phyloP scores from a whole-genome alignment of 2,797 vertebrate genomes.

The Coreius guichenoti region DNA sequence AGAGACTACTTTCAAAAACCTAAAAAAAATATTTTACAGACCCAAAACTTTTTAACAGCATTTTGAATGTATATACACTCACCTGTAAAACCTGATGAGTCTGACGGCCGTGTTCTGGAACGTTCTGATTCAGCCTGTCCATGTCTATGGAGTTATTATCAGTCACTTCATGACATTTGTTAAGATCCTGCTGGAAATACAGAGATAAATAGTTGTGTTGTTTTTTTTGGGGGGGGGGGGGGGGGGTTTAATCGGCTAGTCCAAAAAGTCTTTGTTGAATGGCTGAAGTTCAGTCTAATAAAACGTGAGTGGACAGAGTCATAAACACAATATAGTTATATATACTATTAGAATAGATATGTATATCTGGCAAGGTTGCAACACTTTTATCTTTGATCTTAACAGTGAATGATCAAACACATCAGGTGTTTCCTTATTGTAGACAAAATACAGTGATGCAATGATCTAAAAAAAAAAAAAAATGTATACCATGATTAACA shows the following conservation, averaged over 20 bases:
- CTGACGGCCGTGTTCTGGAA: slow-evolving; percentile 73
- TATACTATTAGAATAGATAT: slow-evolving; percentile 11
- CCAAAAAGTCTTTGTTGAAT: neutral
- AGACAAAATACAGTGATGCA: slow-evolving; percentile 11
- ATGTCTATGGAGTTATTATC: slow-evolving; percentile 73
- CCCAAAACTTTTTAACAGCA: neutral
- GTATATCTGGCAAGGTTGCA: slow-evolving; percentile 14
- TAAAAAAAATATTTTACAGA: neutral
- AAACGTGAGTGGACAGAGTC: neutral
- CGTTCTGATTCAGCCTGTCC: slow-evolving; percentile 78
- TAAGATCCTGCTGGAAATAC: slow-evolving; percentile 72
- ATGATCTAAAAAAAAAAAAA: slow-evolving; percentile 45
- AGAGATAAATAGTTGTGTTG: slow-evolving; percentile 1
- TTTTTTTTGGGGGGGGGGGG: no score
- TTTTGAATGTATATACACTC: slow-evolving; percentile 59
- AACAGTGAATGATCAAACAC: slow-evolving; percentile 35
- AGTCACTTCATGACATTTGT: slow-evolving; percentile 68
- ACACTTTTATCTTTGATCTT: slow-evolving; percentile 40
- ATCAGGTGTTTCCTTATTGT: slow-evolving; percentile 22
- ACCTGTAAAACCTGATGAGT: slow-evolving; percentile 86
- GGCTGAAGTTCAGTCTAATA: neutral
- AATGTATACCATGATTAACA: slow-evolving; percentile 45
- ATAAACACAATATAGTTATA: neutral
- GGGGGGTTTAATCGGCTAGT: no score
- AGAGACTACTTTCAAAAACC: neutral